Base-by-base conservation (phyloP, 2,113 vertebrate genomes). In the Phoenicopterus ruber region DNA sequence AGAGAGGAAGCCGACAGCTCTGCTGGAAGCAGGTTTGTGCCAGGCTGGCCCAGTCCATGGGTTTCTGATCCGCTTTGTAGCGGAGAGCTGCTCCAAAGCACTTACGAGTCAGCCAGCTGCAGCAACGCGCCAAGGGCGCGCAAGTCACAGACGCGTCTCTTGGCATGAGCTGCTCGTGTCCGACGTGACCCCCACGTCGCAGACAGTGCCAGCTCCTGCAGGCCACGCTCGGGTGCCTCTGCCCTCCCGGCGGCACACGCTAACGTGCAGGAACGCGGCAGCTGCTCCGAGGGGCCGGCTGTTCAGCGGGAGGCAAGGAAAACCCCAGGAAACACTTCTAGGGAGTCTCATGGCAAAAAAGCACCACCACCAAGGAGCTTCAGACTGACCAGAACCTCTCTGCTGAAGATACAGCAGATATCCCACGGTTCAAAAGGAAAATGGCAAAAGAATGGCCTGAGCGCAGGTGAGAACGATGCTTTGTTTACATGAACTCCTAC, bases 201-300 rank as follows among this genome's bases (percentile, higher is more conserved):
- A 19, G 47, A 1, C 47, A 18, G 1, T 47, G 5, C 49, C 2
- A 24, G 47, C n/a, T 40, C 62, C 62, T 40, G 71, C 44, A 2
- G 25, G 38, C 79, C 71, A 1, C 2, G 24, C 47, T 14, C 29
- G 4, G 80, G 72, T 9, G 55, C 42, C 47, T 3, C 65, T 50
- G 49, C 55, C 36, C 72, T 24, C 24, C n/a, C 1, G 2, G 14
- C 3, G 2, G 65, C 40, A 4, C 65, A 9, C 2, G 9, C 47
- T 16, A 2, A 12, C 6, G 14, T 0, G 11, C 46, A 22, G 58
- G 65, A 36, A 28, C 3, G 2, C 0, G 3, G 8, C 18, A 11
- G 59, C 47, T 9, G 15, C 40, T 28, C 31, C 5, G 5, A 36
- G 52, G 63, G 13, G 5, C 25, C 3, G 2, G 31, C 59, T 19